Evolutionary conservation across 2,888 invertebrate species (phyloP), one percentile per base, ranked within the genome.

Genomic region (Drosophila mettleri): DNA sequence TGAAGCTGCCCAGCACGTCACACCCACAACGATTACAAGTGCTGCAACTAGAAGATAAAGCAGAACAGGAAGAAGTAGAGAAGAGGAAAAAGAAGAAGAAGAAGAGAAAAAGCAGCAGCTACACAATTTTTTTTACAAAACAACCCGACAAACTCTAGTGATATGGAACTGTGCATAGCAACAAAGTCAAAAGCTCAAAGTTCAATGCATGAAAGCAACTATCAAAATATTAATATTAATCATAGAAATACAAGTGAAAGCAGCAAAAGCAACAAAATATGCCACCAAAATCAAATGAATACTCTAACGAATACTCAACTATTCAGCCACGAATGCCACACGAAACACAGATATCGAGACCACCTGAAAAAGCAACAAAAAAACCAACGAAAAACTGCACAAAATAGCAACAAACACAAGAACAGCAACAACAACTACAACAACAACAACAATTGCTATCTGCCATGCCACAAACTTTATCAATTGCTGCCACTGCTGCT

Each of bases 121-220:
- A 31, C 46, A 48, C 31, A 48, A 31, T 53, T 36, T 31, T 36
- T 49, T 45, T 61, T 49, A 51, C 43, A 68, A 60, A 45, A 59
- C 24, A 66, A 16, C 45, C 55, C 22, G 27, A 69, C 60, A 39
- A 71, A 85, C 68, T 64, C 65, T 64, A 78, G 83, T 83, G 83
- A 83, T 83, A 83, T 83, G 83, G 83, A 83, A 83, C 81, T 77
- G 81, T 74, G 84, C 87, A 89, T 87, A 88, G 72, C 80, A 79
- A 86, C 68, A 84, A 86, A 63, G 87, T 84, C 80, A 86, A 80
- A 80, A 86, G 86, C 76, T 63, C 80, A 86, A 76, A 79, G 83
- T 86, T 80, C 79, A 86, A 80, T 80, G 79, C 86, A 55, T 73
- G 69, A 67, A 82, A 87, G 80, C 77, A 76, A 75, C 80, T 83